Percentiles rank a stretch among this genome's conserved stretches.
Evolutionary conservation across 1,140 invertebrate species (phyloP).

Genomic region (Rhynchophorus ferrugineus): DNA sequence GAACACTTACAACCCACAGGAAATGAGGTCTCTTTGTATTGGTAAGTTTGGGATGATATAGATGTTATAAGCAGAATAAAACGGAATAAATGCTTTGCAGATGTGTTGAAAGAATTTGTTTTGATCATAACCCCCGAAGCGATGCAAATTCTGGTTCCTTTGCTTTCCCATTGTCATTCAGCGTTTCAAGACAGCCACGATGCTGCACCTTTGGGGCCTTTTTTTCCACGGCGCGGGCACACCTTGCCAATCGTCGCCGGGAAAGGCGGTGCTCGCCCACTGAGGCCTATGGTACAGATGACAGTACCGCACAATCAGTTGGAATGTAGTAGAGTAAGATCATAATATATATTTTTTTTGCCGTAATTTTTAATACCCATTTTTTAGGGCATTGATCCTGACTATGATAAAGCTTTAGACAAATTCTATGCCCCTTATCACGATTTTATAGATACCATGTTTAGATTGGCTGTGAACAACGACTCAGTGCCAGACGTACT

Average conservation of each 20-base stretch:
- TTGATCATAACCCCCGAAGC: conserved; percentile 75
- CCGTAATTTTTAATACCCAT: conserved; percentile 3
- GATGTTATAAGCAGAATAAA: too few species aligned
- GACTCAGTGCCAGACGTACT: conserved; percentile 71
- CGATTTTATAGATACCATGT: conserved; percentile 78
- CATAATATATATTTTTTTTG: too few species aligned
- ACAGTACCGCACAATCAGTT: conserved; percentile 69
- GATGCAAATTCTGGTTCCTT: conserved; percentile 71
- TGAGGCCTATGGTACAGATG: conserved; percentile 83
- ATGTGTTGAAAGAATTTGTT: conserved; percentile 78
- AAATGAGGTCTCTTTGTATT: conserved; percentile 71
- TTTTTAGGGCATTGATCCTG: conserved; percentile 58
- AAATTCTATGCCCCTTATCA: conserved; percentile 79
- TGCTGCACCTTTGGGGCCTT: conserved; percentile 61
- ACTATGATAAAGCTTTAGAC: conserved; percentile 68
- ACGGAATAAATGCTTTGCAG: too few species aligned
- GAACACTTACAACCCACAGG: conserved; percentile 84
- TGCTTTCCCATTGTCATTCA: conserved; percentile 76
- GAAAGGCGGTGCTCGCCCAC: conserved; percentile 56
- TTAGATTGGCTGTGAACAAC: conserved; percentile 76
- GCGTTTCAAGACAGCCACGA: conserved; percentile 71
- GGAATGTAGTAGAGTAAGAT: conserved; percentile 57
- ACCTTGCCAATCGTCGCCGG: conserved; percentile 45
- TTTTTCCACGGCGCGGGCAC: conserved; percentile 56
- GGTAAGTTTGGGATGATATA: conserved; percentile 42